Evolutionary conservation across 2,888 invertebrate species (phyloP).

Genomic region (Philaethria dido): DNA sequence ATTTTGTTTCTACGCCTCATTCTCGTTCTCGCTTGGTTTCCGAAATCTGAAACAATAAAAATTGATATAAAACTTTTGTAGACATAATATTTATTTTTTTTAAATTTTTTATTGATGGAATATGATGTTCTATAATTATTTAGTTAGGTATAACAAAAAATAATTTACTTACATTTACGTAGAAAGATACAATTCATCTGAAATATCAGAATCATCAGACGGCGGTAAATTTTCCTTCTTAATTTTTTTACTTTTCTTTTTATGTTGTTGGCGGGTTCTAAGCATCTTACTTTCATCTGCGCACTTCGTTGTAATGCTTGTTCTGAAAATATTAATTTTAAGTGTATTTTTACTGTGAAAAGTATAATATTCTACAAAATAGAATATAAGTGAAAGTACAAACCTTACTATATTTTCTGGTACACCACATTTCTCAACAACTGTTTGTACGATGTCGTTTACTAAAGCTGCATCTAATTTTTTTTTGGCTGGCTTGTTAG

Average conservation of each 20-base stretch:
- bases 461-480: conserved; percentile 74
- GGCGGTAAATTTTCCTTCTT: conserved; percentile 54
- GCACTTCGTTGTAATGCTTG: conserved; percentile 85
- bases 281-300: conserved; percentile 85
- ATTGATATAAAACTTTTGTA: too few species aligned
- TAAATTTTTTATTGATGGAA: too few species aligned
- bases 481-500: conserved; percentile 65
- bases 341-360: background rate
- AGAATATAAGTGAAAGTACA: background rate
- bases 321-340: conserved; percentile 55
- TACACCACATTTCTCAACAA: conserved; percentile 57
- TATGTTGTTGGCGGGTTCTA: conserved; percentile 56
- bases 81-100: too few species aligned
- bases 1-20: too few species aligned
- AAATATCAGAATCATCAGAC: conserved; percentile 40
- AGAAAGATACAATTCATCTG: conserved; percentile 40
- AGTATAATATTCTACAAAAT: background rate
- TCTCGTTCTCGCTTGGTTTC: too few species aligned
- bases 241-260: conserved; percentile 45
- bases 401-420: background rate
- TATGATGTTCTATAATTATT: background rate
- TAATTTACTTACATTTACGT: background rate
- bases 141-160: background rate
- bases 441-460: conserved; percentile 79
- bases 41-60: too few species aligned